Percentiles rank a stretch among this genome's conserved stretches.
These are phyloP conservation scores for Chrysina gloriosa DNA, from an alignment of 2,888 invertebrate species.

Conservation along the genomic window DNA sequence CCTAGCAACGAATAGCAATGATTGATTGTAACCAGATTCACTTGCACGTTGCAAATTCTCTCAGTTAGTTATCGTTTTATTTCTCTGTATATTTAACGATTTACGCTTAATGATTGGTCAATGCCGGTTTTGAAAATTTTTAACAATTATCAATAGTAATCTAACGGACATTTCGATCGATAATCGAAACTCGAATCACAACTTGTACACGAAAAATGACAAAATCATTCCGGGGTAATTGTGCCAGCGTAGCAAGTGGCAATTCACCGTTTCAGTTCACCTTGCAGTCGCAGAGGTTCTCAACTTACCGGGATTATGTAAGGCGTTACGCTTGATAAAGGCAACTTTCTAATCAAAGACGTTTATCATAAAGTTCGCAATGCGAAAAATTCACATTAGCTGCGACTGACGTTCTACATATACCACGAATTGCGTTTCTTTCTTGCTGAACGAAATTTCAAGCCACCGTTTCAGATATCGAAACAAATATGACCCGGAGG, in stretches of 20 bases:
- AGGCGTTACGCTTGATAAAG: slow-evolving; percentile 27
- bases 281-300: slow-evolving; percentile 10
- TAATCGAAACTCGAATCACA: neutral
- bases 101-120: too few relatives aligned
- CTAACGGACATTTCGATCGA: too few relatives aligned
- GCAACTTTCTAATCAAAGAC: slow-evolving; percentile 31
- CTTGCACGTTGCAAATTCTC: too few relatives aligned
- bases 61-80: too few relatives aligned
- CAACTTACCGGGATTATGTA: slow-evolving; percentile 20
- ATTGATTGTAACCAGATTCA: too few relatives aligned
- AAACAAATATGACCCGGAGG: neutral
- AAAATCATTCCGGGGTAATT: neutral
- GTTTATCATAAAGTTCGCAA: slow-evolving; percentile 15
- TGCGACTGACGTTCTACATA: neutral
- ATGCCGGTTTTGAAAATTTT: too few relatives aligned
- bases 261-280: slow-evolving; percentile 9
- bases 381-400: slow-evolving; percentile 17
- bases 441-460: slow-evolving; percentile 4
- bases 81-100: too few relatives aligned
- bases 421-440: slow-evolving; percentile 4
- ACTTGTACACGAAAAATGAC: neutral
- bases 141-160: too few relatives aligned
- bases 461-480: neutral
- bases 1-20: too few relatives aligned
- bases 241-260: neutral